These are phyloP conservation scores for Rhinolophus sinicus DNA, from an alignment of 2,113 vertebrate genomes.

Conservation along the genomic window DNA sequence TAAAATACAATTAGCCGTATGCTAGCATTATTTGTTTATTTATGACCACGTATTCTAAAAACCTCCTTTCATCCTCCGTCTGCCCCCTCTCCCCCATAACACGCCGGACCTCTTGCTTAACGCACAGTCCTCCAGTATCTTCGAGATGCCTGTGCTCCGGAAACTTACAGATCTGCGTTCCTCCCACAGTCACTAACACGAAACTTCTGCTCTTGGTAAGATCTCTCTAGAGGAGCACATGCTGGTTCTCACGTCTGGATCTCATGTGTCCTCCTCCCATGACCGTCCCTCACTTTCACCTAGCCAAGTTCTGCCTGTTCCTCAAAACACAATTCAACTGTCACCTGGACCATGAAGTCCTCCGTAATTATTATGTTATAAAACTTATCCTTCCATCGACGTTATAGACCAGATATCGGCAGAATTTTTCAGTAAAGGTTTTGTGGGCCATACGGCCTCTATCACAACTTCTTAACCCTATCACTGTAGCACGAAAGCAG, in stretches of 20 bases:
- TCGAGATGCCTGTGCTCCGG: background rate
- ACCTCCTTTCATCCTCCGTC: background rate
- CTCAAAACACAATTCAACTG: conserved; percentile 3
- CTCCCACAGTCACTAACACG: background rate
- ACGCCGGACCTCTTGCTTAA: background rate
- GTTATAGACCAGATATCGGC: background rate
- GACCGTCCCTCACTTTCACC: background rate
- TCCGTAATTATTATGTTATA: background rate
- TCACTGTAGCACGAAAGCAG: background rate
- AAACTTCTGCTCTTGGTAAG: background rate
- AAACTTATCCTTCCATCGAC: background rate
- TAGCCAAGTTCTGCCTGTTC: background rate
- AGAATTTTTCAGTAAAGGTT: conserved; percentile 10
- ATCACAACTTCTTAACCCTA: background rate
- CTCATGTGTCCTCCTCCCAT: background rate
- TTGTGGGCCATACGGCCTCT: background rate
- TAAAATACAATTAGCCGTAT: background rate
- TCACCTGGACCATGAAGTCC: background rate
- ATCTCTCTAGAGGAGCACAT: background rate
- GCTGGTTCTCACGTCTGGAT: background rate
- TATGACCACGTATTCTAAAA: conserved; percentile 14
- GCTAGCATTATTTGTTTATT: background rate
- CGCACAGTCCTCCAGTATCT: background rate
- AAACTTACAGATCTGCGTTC: background rate
- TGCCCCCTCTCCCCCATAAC: background rate